Evolutionary conservation across 2,797 vertebrate genomes (phyloP), one percentile per base, ranked within the genome.

Genomic region (Smutsia gigantea): DNA sequence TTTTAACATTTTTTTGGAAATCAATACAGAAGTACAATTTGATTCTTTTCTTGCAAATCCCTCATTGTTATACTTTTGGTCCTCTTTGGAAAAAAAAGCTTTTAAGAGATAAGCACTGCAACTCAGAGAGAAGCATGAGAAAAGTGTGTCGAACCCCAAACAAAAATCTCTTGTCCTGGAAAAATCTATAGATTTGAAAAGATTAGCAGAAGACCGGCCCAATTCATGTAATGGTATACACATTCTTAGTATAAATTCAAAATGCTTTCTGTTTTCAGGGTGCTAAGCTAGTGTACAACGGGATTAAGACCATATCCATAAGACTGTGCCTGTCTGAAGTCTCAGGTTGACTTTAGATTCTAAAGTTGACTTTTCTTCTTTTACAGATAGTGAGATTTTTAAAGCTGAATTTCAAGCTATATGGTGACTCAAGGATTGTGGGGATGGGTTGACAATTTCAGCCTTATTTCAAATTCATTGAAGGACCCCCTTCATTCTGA

Each of bases 1-100:
- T 63, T 90, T 88, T 83, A 87, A 92, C 42, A 92, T 79, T 87
- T 90, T 87, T 90, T 78, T 23, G 75, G 59, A 83, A 90, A 72
- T 95, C 64, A 74, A n/a, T 63, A 46, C 7, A 18, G 27, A 82
- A 78, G 2, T 49, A 53, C 63, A 69, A n/a, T 31, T 75, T 51
- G 29, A 64, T 82, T 89, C 14, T 93, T 86, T 92, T 23, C 91
- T 31, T 91, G 74, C 9, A 59, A 59, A 93, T 51, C 53, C 66
- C 82, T 71, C 86, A 34, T 75, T 90, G n/a, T 77, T 59, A 8
- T 31, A 53, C 29, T 82, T 88, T 90, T 69, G 55, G 21, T 77
- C 29, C 21, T 82, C 72, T 72, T 85, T n/a, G 34, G 74, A 69
- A 57, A 89, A 57, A 29, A 63, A 88, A 39, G 23, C 25, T 81